phyloP scores from a whole-genome alignment of 1,140 invertebrate genomes.

The Macrocentrus cingulum region DNA sequence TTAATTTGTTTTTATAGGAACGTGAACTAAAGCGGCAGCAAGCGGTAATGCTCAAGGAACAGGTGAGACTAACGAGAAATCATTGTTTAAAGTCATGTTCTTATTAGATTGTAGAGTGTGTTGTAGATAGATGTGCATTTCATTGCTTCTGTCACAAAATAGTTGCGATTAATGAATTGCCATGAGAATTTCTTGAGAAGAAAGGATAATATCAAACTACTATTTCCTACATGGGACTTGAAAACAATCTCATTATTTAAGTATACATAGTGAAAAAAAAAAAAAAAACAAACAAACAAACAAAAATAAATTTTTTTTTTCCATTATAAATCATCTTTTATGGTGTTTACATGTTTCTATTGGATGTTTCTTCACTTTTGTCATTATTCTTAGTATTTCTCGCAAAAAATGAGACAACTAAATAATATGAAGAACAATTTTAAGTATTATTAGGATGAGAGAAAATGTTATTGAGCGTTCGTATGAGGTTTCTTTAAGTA shows the following conservation, averaged over 20 bases:
- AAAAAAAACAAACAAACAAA: background rate
- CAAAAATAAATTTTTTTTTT: background rate
- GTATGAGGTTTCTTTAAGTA: slow-evolving; percentile 50
- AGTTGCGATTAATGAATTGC: background rate
- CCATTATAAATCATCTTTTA: background rate
- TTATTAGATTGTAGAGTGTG: slow-evolving; percentile 19
- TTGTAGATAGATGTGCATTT: slow-evolving; percentile 25
- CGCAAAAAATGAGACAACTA: too few species aligned
- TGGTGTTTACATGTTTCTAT: background rate
- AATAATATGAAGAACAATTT: too few species aligned
- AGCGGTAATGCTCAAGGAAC: slow-evolving; percentile 82
- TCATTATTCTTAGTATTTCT: background rate
- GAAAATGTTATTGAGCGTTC: background rate
- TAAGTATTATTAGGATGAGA: too few species aligned
- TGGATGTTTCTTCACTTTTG: slow-evolving; percentile 1
- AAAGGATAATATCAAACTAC: background rate
- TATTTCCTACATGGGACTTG: too few species aligned
- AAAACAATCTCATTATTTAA: too few species aligned
- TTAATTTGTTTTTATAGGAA: slow-evolving; percentile 63
- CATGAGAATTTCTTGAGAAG: background rate
- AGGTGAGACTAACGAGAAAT: slow-evolving; percentile 64
- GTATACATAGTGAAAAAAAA: too few species aligned
- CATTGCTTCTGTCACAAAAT: slow-evolving; percentile 19
- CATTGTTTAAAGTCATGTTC: background rate
- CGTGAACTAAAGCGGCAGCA: slow-evolving; percentile 85